Conservation (phyloP, 2,797 vertebrate genomes). For the Neomorphus geoffroyi region DNA sequence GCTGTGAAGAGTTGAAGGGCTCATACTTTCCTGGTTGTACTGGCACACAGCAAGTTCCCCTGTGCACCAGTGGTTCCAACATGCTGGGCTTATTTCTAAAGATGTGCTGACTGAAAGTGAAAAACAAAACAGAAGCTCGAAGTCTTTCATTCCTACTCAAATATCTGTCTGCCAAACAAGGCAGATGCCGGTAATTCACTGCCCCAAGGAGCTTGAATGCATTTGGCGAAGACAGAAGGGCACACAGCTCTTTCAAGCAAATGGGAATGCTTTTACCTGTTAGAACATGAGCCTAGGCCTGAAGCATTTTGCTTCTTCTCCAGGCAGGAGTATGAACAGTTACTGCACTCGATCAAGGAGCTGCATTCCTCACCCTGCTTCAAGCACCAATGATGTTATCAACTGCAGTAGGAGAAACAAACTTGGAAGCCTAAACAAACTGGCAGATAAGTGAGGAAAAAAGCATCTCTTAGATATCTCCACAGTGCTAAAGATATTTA, state of each 20-base stretch:
- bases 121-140: not conserved
- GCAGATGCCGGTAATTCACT: fast-evolving
- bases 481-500: not conserved
- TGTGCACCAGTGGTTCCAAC: not conserved
- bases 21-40: not conserved
- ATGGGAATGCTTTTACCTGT: not conserved
- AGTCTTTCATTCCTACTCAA: not conserved
- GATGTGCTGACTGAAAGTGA: not conserved
- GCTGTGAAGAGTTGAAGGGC: not conserved
- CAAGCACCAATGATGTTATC: not conserved
- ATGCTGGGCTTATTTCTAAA: fast-evolving
- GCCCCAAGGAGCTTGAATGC: not conserved
- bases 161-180: not conserved
- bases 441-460: not conserved
- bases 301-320: not conserved
- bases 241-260: not conserved
- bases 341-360: not conserved
- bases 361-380: not conserved
- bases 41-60: not conserved
- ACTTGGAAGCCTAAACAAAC: not conserved
- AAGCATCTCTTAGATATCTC: not conserved
- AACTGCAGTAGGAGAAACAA: not conserved
- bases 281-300: not conserved
- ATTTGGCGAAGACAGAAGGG: not conserved
- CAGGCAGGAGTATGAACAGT: not conserved